Percentiles rank a stretch among this genome's conserved stretches.
Evolutionary conservation across 2,888 invertebrate species (phyloP).

Genomic region (Apomyelois bistriatella): DNA sequence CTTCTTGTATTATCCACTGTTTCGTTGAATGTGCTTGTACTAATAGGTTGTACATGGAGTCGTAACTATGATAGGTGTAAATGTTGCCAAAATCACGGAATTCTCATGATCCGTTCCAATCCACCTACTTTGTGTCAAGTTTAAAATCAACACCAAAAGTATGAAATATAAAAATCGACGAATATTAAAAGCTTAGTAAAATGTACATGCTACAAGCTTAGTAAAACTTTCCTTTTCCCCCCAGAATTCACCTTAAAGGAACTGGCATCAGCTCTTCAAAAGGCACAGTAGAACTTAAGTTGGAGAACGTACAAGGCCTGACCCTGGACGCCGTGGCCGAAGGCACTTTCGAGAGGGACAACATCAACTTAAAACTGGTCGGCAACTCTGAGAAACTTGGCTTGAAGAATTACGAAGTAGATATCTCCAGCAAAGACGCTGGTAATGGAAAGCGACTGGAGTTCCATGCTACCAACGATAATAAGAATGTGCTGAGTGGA

Average conservation of each 20-base stretch:
- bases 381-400: constrained; percentile 83
- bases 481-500: constrained; percentile 85
- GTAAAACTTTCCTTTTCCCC: background rate
- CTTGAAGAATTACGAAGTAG: constrained; percentile 82
- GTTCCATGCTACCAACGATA: constrained; percentile 81
- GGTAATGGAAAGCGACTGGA: constrained; percentile 82
- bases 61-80: no score
- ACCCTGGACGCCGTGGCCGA: constrained; percentile 76
- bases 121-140: no score
- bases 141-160: no score
- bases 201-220: no score
- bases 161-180: no score
- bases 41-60: no score
- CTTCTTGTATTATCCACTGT: no score
- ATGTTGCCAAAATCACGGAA: no score
- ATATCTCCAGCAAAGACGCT: constrained; percentile 81
- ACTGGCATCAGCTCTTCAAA: constrained; percentile 75
- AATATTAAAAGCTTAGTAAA: no score
- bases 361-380: constrained; percentile 81
- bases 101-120: no score
- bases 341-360: constrained; percentile 81
- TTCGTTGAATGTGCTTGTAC: no score
- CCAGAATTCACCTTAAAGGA: constrained; percentile 60
- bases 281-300: constrained; percentile 76
- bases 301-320: constrained; percentile 76